These are phyloP conservation scores for Catharus bicknelli DNA, from an alignment of 2,113 vertebrate genomes.

Conservation along the genomic window DNA sequence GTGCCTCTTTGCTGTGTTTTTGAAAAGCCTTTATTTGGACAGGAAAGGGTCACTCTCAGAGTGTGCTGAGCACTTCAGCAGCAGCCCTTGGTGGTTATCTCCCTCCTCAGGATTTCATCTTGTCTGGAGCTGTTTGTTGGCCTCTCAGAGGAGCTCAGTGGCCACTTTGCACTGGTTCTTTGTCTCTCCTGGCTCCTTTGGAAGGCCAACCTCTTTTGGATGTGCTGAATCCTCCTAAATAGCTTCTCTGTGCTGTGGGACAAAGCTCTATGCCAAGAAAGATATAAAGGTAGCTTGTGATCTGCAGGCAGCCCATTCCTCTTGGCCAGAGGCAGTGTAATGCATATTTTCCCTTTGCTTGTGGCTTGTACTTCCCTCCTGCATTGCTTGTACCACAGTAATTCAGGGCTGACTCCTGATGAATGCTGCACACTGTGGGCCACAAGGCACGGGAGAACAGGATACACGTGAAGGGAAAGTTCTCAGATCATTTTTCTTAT, in stretches of 20 bases:
- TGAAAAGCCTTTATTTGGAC: neutral
- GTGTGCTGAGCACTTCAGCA: neutral
- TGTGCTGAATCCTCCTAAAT: constrained; percentile 3
- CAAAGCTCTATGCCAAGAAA: constrained; percentile 49
- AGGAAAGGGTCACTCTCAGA: neutral
- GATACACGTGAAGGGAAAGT: constrained; percentile 3
- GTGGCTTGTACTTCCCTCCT: constrained; percentile 53
- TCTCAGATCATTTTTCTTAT: constrained; percentile 58
- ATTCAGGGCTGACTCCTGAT: constrained; percentile 48
- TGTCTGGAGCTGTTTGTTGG: neutral
- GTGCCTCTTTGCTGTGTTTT: neutral
- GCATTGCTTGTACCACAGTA: constrained; percentile 36
- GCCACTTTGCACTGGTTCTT: neutral
- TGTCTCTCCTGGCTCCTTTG: constrained; percentile 2
- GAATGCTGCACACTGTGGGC: constrained; percentile 49
- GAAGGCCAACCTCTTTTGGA: neutral
- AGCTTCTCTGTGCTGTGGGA: constrained; percentile 27
- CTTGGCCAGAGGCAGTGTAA: constrained; percentile 26
- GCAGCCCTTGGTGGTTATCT: neutral
- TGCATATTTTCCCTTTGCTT: constrained; percentile 48
- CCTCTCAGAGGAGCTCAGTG: neutral
- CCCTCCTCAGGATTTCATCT: neutral
- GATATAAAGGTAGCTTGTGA: constrained; percentile 58
- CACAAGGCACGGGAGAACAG: constrained; percentile 40
- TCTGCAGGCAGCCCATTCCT: constrained; percentile 42